Evolutionary conservation across 1,140 invertebrate species (phyloP).

Genomic region (Orchestia grillus): DNA sequence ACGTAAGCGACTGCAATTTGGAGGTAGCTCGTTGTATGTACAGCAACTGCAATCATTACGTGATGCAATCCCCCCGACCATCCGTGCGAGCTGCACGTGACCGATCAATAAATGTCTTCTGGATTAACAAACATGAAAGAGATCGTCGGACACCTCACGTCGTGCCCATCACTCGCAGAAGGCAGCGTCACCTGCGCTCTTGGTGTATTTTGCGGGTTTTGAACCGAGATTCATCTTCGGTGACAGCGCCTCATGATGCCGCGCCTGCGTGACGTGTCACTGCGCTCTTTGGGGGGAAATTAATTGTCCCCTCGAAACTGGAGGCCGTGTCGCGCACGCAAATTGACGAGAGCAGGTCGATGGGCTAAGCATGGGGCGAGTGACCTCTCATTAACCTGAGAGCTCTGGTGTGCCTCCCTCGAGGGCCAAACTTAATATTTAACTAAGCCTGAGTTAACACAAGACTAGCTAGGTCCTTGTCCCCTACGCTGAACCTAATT

Average conservation of each 20-base stretch:
- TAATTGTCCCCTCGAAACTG: neutral
- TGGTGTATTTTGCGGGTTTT: neutral
- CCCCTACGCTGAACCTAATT: no score
- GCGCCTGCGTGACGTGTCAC: slow-evolving; percentile 4
- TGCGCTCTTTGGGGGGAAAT: neutral
- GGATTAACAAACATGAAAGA: neutral
- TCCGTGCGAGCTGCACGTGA: no score
- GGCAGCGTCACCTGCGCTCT: neutral
- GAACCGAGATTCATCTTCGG: slow-evolving; percentile 2
- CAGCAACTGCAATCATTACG: neutral
- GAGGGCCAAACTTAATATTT: neutral
- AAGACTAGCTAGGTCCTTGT: no score
- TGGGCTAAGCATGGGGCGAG: neutral
- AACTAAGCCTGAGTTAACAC: neutral
- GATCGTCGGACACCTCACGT: neutral
- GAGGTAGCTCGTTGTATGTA: no score
- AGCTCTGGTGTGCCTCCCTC: neutral
- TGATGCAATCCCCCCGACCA: neutral
- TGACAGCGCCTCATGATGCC: neutral
- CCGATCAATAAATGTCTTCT: neutral
- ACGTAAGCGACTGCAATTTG: no score
- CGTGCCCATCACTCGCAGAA: neutral
- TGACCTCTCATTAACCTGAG: neutral
- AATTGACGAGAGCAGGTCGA: neutral
- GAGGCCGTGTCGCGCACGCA: neutral